Evolutionary conservation across 2,888 invertebrate genomes (phyloP), one percentile per base, ranked within the genome.

Genomic region (Coecobrya sp.): DNA sequence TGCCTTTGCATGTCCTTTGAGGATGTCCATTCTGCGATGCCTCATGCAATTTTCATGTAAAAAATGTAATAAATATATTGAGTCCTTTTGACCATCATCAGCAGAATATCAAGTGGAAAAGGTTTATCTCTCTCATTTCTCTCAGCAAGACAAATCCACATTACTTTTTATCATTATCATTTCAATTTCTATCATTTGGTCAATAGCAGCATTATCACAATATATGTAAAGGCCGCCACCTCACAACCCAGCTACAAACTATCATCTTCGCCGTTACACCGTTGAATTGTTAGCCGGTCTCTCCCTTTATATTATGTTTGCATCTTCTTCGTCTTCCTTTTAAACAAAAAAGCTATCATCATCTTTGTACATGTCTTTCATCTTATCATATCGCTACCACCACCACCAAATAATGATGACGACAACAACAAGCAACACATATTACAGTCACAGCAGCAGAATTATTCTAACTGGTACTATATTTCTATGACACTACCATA

Each of bases 381-480:
- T 36, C 36, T 70, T 70, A 70, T 70, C 70, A 36, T 70, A 70
- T 70, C 70, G 27, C 36, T n/a, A 70, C 16, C 70, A 70, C 70
- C 36, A 70, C 70, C 73, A 73, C n/a, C 19, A 73, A 42, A 36
- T 36, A 30, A 30, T 36, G 16, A 73, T 11, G 19, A 73, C 42
- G 19, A 73, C 42, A 4, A 42, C 22, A 81, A 16, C 19, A 1
- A 79, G 42, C 79, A 45, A 49, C 1, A 13, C 5, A 10, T 7
- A 49, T 49, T 10, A 79, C 0, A 79, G 22, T 11, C n/a, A n/a
- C n/a, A n/a, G n/a, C n/a, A n/a, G n/a, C n/a, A n/a, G n/a, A n/a
- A n/a, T n/a, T n/a, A n/a, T n/a, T n/a, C n/a, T n/a, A n/a, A n/a
- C n/a, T n/a, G n/a, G n/a, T n/a, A n/a, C n/a, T n/a, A n/a, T n/a